Conservation (phyloP, 2,888 invertebrate genomes). For the Noctua janthina region DNA sequence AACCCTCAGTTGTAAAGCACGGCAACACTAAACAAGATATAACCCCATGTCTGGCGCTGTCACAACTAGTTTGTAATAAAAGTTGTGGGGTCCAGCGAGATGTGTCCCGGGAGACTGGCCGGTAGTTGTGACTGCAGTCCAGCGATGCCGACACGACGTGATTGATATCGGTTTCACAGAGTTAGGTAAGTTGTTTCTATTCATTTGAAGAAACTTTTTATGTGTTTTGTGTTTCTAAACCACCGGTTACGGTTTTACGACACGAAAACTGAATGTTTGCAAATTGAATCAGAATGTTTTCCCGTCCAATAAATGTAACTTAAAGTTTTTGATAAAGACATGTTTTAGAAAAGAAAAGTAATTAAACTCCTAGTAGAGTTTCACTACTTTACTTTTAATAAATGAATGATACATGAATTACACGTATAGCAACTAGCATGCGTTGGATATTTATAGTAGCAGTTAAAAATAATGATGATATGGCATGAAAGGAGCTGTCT, state of each 20-base stretch:
- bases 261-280: neutral
- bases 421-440: neutral
- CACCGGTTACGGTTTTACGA: too few relatives aligned
- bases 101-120: constrained; percentile 22
- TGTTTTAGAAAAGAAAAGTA: neutral
- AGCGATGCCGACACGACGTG: constrained; percentile 10
- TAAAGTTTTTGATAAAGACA: neutral
- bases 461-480: neutral
- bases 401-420: too few relatives aligned
- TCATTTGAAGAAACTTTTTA: constrained; percentile 6
- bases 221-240: too few relatives aligned
- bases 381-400: neutral
- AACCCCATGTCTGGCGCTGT: constrained; percentile 27
- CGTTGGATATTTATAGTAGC: neutral
- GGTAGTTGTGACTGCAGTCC: constrained; percentile 15
- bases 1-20: constrained; percentile 18
- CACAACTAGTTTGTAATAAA: constrained; percentile 44
- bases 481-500: too few relatives aligned
- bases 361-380: neutral
- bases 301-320: neutral
- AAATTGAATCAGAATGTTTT: neutral
- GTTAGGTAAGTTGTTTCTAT: constrained; percentile 10
- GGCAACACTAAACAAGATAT: constrained; percentile 11
- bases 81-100: constrained; percentile 33
- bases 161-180: constrained; percentile 30